Evolutionary conservation across 2,888 invertebrate genomes (phyloP), one percentile per base, ranked within the genome.

Genomic region (Chelonus formosanus): DNA sequence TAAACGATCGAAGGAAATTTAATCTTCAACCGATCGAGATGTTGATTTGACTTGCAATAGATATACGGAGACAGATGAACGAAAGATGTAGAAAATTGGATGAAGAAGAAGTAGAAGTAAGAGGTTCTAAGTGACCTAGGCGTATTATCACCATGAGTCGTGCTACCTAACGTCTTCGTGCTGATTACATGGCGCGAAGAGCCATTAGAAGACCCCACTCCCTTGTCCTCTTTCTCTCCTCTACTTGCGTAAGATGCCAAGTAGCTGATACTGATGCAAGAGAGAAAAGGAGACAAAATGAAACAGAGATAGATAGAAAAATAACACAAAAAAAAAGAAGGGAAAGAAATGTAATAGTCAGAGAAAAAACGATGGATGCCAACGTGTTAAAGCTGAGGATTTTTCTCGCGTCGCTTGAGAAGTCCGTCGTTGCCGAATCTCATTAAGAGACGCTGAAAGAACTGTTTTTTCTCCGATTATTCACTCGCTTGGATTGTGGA

Each of bases 171-270:
- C 73, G 71, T 65, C 71, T 69, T 71, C 67, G 69, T 70, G 74
- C 69, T 75, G 76, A 76, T 75, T 76, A 70, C 72, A 69, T 67
- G 70, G 71, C 67, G 66, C 70, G 65, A 69, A 69, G 70, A 67
- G 64, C 65, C 70, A 68, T 69, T 70, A 68, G 67, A 67, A 70
- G 55, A 67, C 10, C 35, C 31, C 45, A 10, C 62, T 67, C 63
- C n/a, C 20, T 67, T 59, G 64, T 70, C 67, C 63, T 70, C 65
- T 63, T 58, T 61, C 62, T 68, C 63, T 32, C 48, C 62, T 58
- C 47, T 60, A 55, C 54, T 35, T 53, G 64, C 57, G 66, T 65
- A 58, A 67, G 67, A 66, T 67, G 63, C 67, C 66, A 50, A 65
- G 67, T 57, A 64, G 65, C 67, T 68, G 69, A 71, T 69, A 67